Conservation (phyloP, 2,113 vertebrate species). For the Potamarius usumacintae region DNA sequence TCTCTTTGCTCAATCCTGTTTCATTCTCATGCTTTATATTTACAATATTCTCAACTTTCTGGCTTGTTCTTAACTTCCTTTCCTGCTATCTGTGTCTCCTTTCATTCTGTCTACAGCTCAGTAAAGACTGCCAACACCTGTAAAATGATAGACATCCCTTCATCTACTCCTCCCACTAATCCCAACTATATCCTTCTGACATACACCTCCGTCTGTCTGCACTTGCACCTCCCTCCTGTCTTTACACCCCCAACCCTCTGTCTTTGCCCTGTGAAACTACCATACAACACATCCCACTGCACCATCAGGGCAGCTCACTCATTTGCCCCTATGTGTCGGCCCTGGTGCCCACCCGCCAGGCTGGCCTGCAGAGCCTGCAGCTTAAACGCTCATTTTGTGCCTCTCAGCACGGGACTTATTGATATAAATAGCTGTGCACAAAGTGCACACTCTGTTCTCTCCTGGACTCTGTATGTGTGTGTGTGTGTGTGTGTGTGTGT, state of each 20-base stretch:
- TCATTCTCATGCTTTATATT: not conserved
- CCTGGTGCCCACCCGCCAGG: slow-evolving; percentile 75
- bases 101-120: slow-evolving; percentile 29
- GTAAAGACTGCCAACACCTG: slow-evolving; percentile 36
- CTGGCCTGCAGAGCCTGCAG: slow-evolving; percentile 75
- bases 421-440: slow-evolving; percentile 83
- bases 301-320: slow-evolving; percentile 33
- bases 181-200: not conserved
- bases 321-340: slow-evolving; percentile 58
- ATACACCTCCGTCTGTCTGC: slow-evolving; percentile 11
- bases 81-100: slow-evolving; percentile 70
- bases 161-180: not conserved
- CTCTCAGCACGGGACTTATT: slow-evolving; percentile 84
- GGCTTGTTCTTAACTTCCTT: slow-evolving; percentile 31
- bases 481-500: slow-evolving; percentile 39
- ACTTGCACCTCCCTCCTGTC: not conserved
- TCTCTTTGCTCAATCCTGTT: slow-evolving; percentile 3
- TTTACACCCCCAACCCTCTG: slow-evolving; percentile 3
- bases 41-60: not conserved
- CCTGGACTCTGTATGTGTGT: slow-evolving; percentile 62
- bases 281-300: slow-evolving; percentile 46
- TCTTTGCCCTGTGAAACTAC: slow-evolving; percentile 8
- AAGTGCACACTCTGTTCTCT: slow-evolving; percentile 81
- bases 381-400: slow-evolving; percentile 84
- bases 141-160: slow-evolving; percentile 18